Evolutionary conservation across 2,888 invertebrate genomes (phyloP).

Genomic region (Anticlea derivata): DNA sequence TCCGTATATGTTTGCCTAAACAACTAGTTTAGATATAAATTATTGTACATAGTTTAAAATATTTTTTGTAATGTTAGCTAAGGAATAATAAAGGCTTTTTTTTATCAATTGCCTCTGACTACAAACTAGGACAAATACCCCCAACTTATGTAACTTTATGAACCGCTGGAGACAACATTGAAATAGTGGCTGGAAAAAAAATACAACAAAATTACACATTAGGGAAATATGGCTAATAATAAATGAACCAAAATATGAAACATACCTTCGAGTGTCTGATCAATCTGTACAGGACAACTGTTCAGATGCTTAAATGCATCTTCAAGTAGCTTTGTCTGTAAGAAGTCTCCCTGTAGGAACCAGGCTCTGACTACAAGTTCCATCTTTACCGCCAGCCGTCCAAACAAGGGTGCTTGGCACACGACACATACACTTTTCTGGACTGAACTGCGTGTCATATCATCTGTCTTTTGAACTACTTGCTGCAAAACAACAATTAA

Average conservation of each 20-base stretch:
- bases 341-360: slow-evolving; percentile 97
- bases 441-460: slow-evolving; percentile 98
- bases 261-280: slow-evolving; percentile 78
- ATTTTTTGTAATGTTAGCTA: too few species aligned
- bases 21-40: too few species aligned
- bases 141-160: too few species aligned
- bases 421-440: slow-evolving; percentile 99
- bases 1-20: too few species aligned
- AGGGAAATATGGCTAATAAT: too few species aligned
- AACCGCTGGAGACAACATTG: too few species aligned
- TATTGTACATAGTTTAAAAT: too few species aligned
- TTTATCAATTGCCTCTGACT: too few species aligned
- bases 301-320: slow-evolving; percentile 97
- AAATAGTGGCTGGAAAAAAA: too few species aligned
- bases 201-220: too few species aligned
- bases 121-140: not conserved
- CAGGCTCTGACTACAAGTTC: slow-evolving; percentile 98
- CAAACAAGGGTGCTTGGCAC: slow-evolving; percentile 95
- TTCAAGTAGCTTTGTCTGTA: slow-evolving; percentile 92
- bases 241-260: too few species aligned
- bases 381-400: slow-evolving; percentile 97
- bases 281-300: slow-evolving; percentile 87
- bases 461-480: slow-evolving; percentile 94
- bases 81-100: too few species aligned
- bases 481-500: slow-evolving; percentile 89